Base-by-base conservation (phyloP, 2,113 vertebrate species). In the Promerops cafer region DNA sequence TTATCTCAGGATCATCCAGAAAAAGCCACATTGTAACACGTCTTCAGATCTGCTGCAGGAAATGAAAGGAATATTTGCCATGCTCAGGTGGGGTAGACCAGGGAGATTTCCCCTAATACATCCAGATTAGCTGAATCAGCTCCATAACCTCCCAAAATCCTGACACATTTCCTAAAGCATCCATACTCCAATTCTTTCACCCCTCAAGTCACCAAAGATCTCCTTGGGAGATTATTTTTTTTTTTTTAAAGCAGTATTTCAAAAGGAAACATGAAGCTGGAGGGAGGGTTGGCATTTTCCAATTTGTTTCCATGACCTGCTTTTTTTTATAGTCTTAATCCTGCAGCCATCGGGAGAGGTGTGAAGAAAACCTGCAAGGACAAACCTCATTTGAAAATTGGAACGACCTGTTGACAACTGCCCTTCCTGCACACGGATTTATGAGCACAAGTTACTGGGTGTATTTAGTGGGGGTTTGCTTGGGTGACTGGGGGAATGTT, bases 321-420 rank as follows among this genome's bases (percentile, higher is more conserved):
- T 21, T 75, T 76, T 76, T 91, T 94, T 94, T 64, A 89, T 16
- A 20, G 71, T 35, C 94, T 70, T 70, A 83, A 88, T 90, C 90
- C 92, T 53, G 72, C 72, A 88, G 82, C 79, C 90, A 85, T 78
- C 83, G 35, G 72, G 83, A 94, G 56, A 96, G 79, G 90, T 92
- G 92, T 80, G 79, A 96, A 83, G 88, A 81, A 96, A 96, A 90
- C 37, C 83, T 81, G 71, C 52, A 81, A 95, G 94, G 90, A 90
- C 95, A 92, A 93, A 93, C 35, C 64, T 65, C 10, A 88, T 74
- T 83, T 88, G 85, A 88, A 95, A 94, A 88, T 76, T 78, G 90
- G 71, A 95, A 88, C 0, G 42, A 81, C n/a, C 76, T 90, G 88
- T 83, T 93, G 90, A 96, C 88, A 78, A 42, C 39, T 49, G 60